Evolutionary conservation across 30 jellyfish, hydroid and myxozoan species (phyloP), one percentile per base, ranked within the genome.

Genomic region (Aurelia aurita): DNA sequence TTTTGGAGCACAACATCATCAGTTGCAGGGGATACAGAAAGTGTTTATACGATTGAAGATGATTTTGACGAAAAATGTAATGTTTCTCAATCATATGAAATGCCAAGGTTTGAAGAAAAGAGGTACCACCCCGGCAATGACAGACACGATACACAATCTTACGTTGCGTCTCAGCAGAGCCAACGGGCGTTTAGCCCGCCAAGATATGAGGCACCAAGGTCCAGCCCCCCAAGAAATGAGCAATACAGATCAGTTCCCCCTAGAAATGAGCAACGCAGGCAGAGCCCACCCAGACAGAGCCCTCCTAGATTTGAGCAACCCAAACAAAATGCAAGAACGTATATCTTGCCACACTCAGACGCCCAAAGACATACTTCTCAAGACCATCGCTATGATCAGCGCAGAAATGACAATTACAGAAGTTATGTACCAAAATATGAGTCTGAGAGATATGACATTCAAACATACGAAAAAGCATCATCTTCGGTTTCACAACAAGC

Each of bases 1-100:
- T 83, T 83, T 27, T 83, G 93, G 93, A 53, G 81, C 35, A 53
- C 93, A 25, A 31, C 64, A 2, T 69, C 86, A 22, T 83, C 93
- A 11, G 31, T 70, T 11, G 69, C 63, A 23, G 93, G 93, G 3
- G 93, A 83, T 43, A 71, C 87, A 19, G 87, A 13, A 16, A 83
- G 87, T 47, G 81, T 63, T 57, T 39, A 61, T 59, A 58, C 87
- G 12, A 25, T 83, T 9, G 93, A 70, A 59, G 87, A 83, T 39
- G 93, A 69, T 3, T 69, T 83, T 63, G 93, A 83, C 26, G 87
- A 55, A 51, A 70, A 75, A 28, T 45, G 66, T 55, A 46, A 57
- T 69, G 43, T 74, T 31, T 31, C 51, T 34, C 39, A 61, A 18
- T 69, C 39, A 31, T 61, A 69, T 31, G 90, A 80, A 64, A 55